These are phyloP conservation scores for Clytia hemisphaerica DNA, from an alignment of 30 jellyfish, hydroid and myxozoan species.

Conservation along the genomic window DNA sequence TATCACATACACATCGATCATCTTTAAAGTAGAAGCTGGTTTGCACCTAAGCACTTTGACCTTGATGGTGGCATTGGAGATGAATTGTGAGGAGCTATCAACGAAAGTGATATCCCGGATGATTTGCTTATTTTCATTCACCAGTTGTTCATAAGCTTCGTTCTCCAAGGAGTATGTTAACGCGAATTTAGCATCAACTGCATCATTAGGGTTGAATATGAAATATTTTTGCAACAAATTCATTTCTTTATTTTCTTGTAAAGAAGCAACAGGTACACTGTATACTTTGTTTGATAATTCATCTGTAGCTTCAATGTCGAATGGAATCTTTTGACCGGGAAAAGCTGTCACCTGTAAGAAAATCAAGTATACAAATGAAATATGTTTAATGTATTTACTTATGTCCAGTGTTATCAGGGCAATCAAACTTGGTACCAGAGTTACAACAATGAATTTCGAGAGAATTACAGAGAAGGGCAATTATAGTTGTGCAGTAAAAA, in stretches of 20 bases:
- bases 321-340: constrained; percentile 9
- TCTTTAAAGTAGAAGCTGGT: neutral
- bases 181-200: neutral
- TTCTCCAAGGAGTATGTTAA: neutral
- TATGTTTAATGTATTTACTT: too few species aligned
- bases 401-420: too few species aligned
- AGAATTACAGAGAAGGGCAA: too few species aligned
- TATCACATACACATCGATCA: neutral
- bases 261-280: constrained; percentile 19
- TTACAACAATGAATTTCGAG: too few species aligned
- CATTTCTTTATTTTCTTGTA: neutral
- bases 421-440: too few species aligned
- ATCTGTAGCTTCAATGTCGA: constrained; percentile 3
- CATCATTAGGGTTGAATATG: neutral
- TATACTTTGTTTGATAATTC: neutral
- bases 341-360: neutral
- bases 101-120: neutral
- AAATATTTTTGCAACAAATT: neutral
- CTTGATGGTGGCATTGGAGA: neutral
- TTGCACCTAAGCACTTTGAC: neutral
- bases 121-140: neutral
- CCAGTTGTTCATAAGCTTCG: neutral
- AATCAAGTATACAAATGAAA: too few species aligned
- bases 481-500: too few species aligned
- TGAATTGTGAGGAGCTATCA: neutral